Percentiles rank a stretch among this genome's conserved stretches.
phyloP scores from a whole-genome alignment of 2,888 invertebrate species.

The Anaspis maculata region DNA sequence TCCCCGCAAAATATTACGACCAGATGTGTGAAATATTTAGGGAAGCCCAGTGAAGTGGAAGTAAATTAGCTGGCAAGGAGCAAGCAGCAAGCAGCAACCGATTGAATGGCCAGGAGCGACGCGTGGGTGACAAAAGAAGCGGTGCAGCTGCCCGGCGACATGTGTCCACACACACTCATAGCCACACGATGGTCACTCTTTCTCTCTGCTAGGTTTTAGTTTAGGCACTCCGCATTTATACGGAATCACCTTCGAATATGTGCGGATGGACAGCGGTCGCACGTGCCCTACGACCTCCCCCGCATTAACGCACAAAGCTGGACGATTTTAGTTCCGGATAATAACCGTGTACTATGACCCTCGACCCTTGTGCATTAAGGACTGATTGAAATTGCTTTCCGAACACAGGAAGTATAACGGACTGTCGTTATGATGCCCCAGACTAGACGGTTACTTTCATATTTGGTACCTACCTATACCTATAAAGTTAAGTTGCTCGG shows the following conservation, averaged over 20 bases:
- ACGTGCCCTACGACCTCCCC: conserved; percentile 35
- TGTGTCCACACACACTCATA: conserved; percentile 34
- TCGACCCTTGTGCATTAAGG: conserved; percentile 19
- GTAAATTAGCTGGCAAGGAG: conserved; percentile 36
- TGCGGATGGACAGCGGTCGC: conserved; percentile 34
- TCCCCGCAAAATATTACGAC: conserved; percentile 26
- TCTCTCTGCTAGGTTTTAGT: too few relatives aligned
- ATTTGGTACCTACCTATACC: too few relatives aligned
- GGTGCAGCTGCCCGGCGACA: conserved; percentile 36
- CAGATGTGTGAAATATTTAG: conserved; percentile 37
- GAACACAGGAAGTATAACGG: too few relatives aligned
- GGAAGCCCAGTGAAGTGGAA: conserved; percentile 33
- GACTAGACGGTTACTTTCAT: too few relatives aligned
- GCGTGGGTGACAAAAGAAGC: conserved; percentile 40
- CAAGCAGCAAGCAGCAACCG: conserved; percentile 26
- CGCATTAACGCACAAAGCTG: conserved; percentile 19
- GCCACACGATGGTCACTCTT: too few relatives aligned
- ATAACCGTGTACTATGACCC: conserved; percentile 28
- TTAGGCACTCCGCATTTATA: too few relatives aligned
- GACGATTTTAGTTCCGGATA: conserved; percentile 42
- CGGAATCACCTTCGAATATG: too few relatives aligned
- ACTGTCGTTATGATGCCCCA: too few relatives aligned
- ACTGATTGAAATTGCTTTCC: too few relatives aligned
- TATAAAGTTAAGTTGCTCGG: too few relatives aligned
- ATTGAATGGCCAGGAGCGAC: conserved; percentile 29